Evolutionary conservation across 2,113 vertebrate species (phyloP).

Genomic region (Tor tambroides): DNA sequence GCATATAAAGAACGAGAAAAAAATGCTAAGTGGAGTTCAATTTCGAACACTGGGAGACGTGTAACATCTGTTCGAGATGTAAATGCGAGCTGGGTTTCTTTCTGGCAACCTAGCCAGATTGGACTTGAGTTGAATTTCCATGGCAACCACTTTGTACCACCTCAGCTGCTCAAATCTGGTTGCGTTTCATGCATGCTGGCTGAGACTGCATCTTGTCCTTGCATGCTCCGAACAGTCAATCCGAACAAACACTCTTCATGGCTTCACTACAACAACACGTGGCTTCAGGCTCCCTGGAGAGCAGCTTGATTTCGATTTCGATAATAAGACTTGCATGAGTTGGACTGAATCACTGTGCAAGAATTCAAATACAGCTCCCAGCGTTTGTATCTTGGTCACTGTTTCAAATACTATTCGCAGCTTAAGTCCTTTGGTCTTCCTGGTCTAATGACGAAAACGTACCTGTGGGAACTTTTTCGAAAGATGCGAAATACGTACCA

Average conservation of each 20-base stretch:
- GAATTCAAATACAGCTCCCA: slow-evolving; percentile 11
- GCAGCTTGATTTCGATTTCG: slow-evolving; percentile 32
- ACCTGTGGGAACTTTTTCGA: too few relatives aligned
- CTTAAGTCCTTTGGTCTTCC: neutral
- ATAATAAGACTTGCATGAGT: slow-evolving; percentile 17
- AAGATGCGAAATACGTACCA: too few relatives aligned
- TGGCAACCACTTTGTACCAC: slow-evolving; percentile 58
- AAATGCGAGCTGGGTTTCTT: slow-evolving; percentile 44
- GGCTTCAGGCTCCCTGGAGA: slow-evolving; percentile 16
- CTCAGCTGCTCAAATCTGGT: slow-evolving; percentile 49
- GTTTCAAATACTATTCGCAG: neutral
- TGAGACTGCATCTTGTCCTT: slow-evolving; percentile 37
- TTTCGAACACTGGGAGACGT: slow-evolving; percentile 37
- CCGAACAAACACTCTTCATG: slow-evolving; percentile 6
- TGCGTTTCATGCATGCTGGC: slow-evolving; percentile 34
- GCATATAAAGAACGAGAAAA: neutral
- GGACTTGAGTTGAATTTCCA: slow-evolving; percentile 59
- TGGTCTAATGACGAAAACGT: too few relatives aligned
- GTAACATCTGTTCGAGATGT: slow-evolving; percentile 55
- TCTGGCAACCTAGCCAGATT: slow-evolving; percentile 49
- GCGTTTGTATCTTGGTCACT: neutral
- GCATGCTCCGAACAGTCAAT: slow-evolving; percentile 42
- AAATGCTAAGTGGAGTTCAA: slow-evolving; percentile 20
- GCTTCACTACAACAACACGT: slow-evolving; percentile 32
- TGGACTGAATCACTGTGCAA: neutral